Evolutionary conservation across 2,113 vertebrate species (phyloP), one percentile per base, ranked within the genome.

Genomic region (Amazona guildingii): DNA sequence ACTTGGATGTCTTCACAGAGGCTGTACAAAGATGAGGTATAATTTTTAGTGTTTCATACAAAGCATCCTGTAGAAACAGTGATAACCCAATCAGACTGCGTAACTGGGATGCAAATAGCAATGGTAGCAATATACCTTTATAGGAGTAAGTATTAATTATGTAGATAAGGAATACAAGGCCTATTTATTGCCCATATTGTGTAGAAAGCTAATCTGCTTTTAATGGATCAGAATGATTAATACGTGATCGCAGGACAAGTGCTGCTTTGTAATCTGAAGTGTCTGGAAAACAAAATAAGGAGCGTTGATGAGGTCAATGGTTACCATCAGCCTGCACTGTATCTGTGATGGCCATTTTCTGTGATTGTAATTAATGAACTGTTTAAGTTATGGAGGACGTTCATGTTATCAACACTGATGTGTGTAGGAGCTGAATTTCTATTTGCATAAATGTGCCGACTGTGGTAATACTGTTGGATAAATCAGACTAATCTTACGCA

Each of bases 371-470:
- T 91, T 93, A 87, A 95, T 88, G 63, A 90, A 82, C 64, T 83
- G n/a, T 35, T 41, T 20, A 63, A 84, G 48, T 68, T 76, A 12
- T 16, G 49, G 78, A 73, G 57, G 62, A 59, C 35, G 55, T 83
- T 43, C 41, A 25, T 79, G 27, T 73, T 83, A 62, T 48, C 93
- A 83, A 67, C 63, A n/a, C 21, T 63, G 85, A 87, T 55, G 15
- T 41, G 51, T 43, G 54, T 35, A 67, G 10, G 81, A 80, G 67
- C 55, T 90, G 66, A 76, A 39, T 78, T 86, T 84, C 80, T 84
- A 92, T 87, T 82, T 59, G 81, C 76, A 66, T 51, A 20, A 88
- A 83, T 77, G 51, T 93, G 87, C 86, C 90, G 93, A 86, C 83
- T 74, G 4, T 51, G 46, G 46, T 46, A 54, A 80, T 80, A 29